These are phyloP conservation scores for Lepeophtheirus nordmannii DNA, from an alignment of 2,888 invertebrate species.

Conservation along the genomic window DNA sequence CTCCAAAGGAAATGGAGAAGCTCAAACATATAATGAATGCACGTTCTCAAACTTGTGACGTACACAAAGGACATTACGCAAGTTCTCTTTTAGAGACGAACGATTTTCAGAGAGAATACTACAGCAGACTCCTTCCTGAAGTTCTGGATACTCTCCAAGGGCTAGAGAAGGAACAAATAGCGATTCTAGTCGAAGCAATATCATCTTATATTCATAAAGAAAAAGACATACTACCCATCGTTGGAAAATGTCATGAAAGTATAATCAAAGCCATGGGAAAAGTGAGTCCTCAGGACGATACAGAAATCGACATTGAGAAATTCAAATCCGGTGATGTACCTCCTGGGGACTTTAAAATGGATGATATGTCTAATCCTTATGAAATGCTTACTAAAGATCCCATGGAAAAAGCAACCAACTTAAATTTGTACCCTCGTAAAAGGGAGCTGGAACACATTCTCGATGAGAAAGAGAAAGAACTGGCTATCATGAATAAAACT, in stretches of 20 bases:
- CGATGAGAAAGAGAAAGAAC: constrained; percentile 4
- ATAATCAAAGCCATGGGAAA: neutral
- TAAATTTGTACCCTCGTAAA: constrained; percentile 17
- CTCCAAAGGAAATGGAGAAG: constrained; percentile 13
- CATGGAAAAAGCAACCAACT: constrained; percentile 5
- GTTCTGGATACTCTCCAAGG: neutral
- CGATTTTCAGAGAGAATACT: constrained; percentile 2
- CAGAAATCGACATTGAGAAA: constrained; percentile 17
- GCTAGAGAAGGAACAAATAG: constrained; percentile 1
- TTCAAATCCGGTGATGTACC: constrained; percentile 16
- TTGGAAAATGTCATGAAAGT: neutral
- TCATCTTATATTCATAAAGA: neutral
- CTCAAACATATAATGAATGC: neutral
- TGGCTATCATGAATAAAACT: neutral
- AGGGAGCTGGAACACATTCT: constrained; percentile 9
- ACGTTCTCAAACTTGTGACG: neutral
- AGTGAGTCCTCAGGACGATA: constrained; percentile 5
- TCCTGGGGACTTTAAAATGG: constrained; percentile 12
- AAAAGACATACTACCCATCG: constrained; percentile 4
- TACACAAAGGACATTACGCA: neutral
- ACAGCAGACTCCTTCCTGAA: constrained; percentile 3
- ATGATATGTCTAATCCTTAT: constrained; percentile 15
- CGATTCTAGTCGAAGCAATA: neutral
- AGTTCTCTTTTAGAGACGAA: constrained; percentile 9
- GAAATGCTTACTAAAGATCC: neutral